Percentiles rank a stretch among this genome's conserved stretches.
Evolutionary conservation across 2,888 invertebrate species (phyloP).

Genomic region (Pterostichus madidus): DNA sequence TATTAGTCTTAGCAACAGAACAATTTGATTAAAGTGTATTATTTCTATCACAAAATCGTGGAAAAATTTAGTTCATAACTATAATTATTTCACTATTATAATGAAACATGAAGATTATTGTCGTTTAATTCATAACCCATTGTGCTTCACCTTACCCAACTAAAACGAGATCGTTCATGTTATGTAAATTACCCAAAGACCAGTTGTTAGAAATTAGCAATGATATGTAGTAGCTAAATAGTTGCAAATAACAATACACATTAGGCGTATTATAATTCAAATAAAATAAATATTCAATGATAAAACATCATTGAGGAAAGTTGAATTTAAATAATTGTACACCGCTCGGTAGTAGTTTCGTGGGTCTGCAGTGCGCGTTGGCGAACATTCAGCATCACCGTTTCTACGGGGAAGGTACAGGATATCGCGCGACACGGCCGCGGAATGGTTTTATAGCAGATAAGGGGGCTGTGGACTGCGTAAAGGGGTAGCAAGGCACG

Average conservation of each 20-base stretch:
- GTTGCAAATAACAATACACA: constrained; percentile 47
- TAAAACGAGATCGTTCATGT: constrained; percentile 29
- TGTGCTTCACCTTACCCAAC: constrained; percentile 9
- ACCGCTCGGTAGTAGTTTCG: constrained; percentile 10
- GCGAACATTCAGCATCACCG: not conserved
- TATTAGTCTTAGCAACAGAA: no score
- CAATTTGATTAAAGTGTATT: no score
- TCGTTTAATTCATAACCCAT: no score
- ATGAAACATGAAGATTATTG: no score
- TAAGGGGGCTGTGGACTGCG: constrained; percentile 56
- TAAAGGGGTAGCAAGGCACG: constrained; percentile 45
- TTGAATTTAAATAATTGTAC: constrained; percentile 38
- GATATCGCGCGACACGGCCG: not conserved
- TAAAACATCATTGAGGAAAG: constrained; percentile 42
- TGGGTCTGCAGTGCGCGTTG: constrained; percentile 28
- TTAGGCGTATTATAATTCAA: constrained; percentile 30
- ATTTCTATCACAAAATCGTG: no score
- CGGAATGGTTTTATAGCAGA: constrained; percentile 54
- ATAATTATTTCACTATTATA: no score
- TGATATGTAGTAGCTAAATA: constrained; percentile 41
- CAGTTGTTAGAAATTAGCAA: constrained; percentile 49
- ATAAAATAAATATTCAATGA: constrained; percentile 43
- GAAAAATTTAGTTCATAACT: no score
- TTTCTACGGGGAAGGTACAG: not conserved
- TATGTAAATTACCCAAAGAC: constrained; percentile 19